These are phyloP conservation scores for Pachliopta kotzebuea DNA, from an alignment of 2,888 invertebrate genomes.

Conservation along the genomic window DNA sequence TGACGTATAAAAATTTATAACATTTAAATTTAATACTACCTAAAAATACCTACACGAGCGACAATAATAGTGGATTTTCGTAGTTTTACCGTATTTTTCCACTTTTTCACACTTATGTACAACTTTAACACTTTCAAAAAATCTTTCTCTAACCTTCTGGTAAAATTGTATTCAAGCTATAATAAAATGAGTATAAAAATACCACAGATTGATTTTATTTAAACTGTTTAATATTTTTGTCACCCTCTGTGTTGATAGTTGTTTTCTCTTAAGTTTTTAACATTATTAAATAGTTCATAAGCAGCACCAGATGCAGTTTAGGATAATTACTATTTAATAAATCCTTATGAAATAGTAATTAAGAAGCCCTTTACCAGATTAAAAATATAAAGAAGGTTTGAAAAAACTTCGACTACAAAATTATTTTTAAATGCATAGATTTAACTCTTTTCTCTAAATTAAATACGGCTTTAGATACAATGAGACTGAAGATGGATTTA, in stretches of 20 bases:
- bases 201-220: constrained; percentile 3
- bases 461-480: too few relatives aligned
- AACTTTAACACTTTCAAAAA: constrained; percentile 36
- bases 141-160: constrained; percentile 37
- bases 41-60: constrained; percentile 44
- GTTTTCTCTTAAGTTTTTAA: background rate
- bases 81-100: constrained; percentile 64
- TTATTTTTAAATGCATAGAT: too few relatives aligned
- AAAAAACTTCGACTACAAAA: too few relatives aligned
- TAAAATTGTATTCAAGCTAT: constrained; percentile 30
- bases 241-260: background rate
- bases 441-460: too few relatives aligned
- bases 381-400: too few relatives aligned
- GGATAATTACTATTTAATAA: too few relatives aligned
- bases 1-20: background rate
- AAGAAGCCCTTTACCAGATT: too few relatives aligned
- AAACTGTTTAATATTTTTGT: background rate
- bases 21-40: background rate
- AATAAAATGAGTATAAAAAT: constrained; percentile 31
- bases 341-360: too few relatives aligned
- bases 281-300: too few relatives aligned
- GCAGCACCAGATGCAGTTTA: too few relatives aligned
- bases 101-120: constrained; percentile 63
- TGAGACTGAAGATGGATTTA: too few relatives aligned
- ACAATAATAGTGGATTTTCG: constrained; percentile 64